phyloP scores from a whole-genome alignment of 2,113 vertebrate genomes.

The Myrmecophaga tridactyla region DNA sequence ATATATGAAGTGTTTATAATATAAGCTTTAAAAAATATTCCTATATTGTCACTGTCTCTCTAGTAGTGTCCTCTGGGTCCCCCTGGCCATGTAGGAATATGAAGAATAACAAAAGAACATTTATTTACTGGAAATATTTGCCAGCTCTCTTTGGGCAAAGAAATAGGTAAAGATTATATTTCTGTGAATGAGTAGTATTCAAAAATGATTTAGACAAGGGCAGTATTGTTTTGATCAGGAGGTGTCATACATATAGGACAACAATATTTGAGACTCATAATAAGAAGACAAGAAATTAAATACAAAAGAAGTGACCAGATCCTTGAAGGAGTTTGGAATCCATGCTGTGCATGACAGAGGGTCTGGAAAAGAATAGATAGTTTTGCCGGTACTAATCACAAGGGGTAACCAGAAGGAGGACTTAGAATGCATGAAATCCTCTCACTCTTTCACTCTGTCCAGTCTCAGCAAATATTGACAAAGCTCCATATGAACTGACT shows the following conservation, averaged over 20 bases:
- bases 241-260: neutral
- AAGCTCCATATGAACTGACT: too few relatives aligned
- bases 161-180: neutral
- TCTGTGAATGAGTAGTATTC: neutral
- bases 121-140: neutral
- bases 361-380: fast-evolving
- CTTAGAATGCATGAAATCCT: too few relatives aligned
- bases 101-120: neutral
- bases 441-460: too few relatives aligned
- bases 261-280: neutral
- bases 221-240: neutral
- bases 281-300: neutral
- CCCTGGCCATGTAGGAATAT: neutral
- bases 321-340: neutral
- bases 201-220: neutral
- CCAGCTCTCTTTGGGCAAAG: neutral
- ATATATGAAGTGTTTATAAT: neutral
- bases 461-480: too few relatives aligned
- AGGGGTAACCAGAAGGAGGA: too few relatives aligned
- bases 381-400: too few relatives aligned
- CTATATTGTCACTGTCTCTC: neutral
- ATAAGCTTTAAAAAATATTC: neutral
- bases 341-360: too few relatives aligned
- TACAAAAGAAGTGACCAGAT: neutral
- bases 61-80: neutral